phyloP scores from a whole-genome alignment of 1,140 invertebrate genomes.

The Kradibia gibbosae region DNA sequence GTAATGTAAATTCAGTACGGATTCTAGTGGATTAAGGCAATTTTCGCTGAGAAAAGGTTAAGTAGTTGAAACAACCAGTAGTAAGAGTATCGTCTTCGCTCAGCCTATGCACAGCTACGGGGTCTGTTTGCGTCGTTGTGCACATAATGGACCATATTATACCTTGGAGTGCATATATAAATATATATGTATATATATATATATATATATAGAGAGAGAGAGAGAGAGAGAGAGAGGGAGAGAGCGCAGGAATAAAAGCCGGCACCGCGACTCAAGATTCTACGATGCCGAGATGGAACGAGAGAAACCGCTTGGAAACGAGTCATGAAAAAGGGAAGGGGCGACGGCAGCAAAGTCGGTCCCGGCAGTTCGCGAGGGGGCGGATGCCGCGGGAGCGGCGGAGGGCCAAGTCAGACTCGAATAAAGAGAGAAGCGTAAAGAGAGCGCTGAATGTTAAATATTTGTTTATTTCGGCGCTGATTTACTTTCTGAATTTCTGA shows the following conservation, averaged over 20 bases:
- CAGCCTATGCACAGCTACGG: not conserved
- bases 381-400: not conserved
- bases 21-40: constrained; percentile 39
- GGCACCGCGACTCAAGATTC: not conserved
- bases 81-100: constrained; percentile 12
- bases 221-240: too few relatives aligned
- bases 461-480: constrained; percentile 46
- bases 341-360: too few relatives aligned
- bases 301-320: constrained; percentile 8
- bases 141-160: constrained; percentile 43
- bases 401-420: not conserved
- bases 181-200: too few relatives aligned
- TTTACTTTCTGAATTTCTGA: constrained; percentile 42
- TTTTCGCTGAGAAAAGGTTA: constrained; percentile 30
- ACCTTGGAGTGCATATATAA: not conserved
- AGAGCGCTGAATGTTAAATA: constrained; percentile 13
- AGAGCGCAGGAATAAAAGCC: constrained; percentile 25
- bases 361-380: not conserved
- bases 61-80: constrained; percentile 2
- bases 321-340: not conserved
- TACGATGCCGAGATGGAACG: not conserved
- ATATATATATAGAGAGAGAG: too few relatives aligned
- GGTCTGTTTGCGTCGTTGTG: constrained; percentile 25
- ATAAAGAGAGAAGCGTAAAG: not conserved
- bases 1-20: constrained; percentile 40